Base-by-base conservation (phyloP, 2,797 vertebrate species). In the Austrolebias charrua region DNA sequence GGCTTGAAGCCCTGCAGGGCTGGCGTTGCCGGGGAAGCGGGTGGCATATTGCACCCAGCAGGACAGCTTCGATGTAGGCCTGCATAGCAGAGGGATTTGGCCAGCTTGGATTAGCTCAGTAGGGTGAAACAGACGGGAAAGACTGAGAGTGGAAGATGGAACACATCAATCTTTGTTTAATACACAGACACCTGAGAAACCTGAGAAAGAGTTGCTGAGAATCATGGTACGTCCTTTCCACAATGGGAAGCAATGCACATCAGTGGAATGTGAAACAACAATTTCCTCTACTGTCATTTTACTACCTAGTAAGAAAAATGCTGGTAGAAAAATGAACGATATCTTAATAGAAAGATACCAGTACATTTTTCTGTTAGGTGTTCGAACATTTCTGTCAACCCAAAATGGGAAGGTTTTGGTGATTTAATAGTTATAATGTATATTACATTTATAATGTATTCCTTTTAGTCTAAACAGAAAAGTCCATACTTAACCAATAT, bases 1-100 rank as follows among this genome's bases (percentile, higher is more conserved):
- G 80, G 51, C 66, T 46, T 1, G 59, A 74, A 58, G 73, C 68
- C 88, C 84, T 70, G 62, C 58, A 5, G 78, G 46, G 80, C 73
- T 71, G 78, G 82, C 86, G 78, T 72, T 63, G 86, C 85, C 76
- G 55, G 66, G 61, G 71, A 84, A 69, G 83, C 66, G 77, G 88
- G 90, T 84, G 89, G 88, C 90, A 91, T 91, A 91, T 91, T 89
- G 90, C 78, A 79, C 84, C 78, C 90, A 91, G 91, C 85, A 78
- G 86, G 90, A 73, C 53, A 4, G 28, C 84, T 81, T 69, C 73
- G 55, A 58, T 70, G 85, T 63, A 80, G 81, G 75, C 68, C 78
- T 55, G 69, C 73, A 59, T 44, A 57, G 75, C 74, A 54, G 79
- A 86, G 80, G 79, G 89, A 80, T 79, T 79, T 75, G 88, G 86